Percentiles rank a stretch among this genome's conserved stretches.
phyloP scores from a whole-genome alignment of 2,888 invertebrate species.

The Drosophila tanythrix region DNA sequence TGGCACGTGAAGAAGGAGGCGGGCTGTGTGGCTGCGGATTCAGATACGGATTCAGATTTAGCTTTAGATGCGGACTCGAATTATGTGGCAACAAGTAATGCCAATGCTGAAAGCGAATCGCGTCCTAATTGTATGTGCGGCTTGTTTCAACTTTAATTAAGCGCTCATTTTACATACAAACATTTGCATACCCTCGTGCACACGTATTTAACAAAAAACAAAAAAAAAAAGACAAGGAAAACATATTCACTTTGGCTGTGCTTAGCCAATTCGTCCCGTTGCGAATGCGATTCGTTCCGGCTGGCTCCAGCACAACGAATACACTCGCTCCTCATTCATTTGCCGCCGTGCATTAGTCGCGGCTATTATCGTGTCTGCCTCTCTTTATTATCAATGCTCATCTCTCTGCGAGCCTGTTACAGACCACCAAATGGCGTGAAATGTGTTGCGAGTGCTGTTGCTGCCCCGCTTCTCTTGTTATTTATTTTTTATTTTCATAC shows the following conservation, averaged over 20 bases:
- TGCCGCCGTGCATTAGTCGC: slow-evolving; percentile 77
- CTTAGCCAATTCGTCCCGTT: slow-evolving; percentile 61
- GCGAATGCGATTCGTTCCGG: slow-evolving; percentile 75
- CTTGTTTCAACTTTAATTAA: slow-evolving; percentile 75
- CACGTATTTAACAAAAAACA: neutral
- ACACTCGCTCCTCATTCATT: slow-evolving; percentile 52
- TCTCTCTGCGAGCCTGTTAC: slow-evolving; percentile 46
- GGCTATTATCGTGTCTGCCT: slow-evolving; percentile 70
- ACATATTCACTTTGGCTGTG: slow-evolving; percentile 47
- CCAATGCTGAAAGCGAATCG: slow-evolving; percentile 16
- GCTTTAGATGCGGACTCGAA: slow-evolving; percentile 6
- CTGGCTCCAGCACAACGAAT: slow-evolving; percentile 25
- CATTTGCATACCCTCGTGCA: slow-evolving; percentile 12
- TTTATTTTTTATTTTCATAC: slow-evolving; percentile 19
- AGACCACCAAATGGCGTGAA: slow-evolving; percentile 46
- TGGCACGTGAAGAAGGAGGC: slow-evolving; percentile 62
- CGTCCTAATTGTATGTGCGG: slow-evolving; percentile 68
- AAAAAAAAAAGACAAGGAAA: slow-evolving; percentile 13
- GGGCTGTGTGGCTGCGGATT: slow-evolving; percentile 9
- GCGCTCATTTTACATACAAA: slow-evolving; percentile 41
- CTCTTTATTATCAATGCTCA: slow-evolving; percentile 60
- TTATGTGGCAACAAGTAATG: slow-evolving; percentile 53
- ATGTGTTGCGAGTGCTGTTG: slow-evolving; percentile 23
- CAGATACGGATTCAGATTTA: neutral
- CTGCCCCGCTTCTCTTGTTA: slow-evolving; percentile 9